Evolutionary conservation across 2,113 vertebrate genomes (phyloP).

Genomic region (Mesembrinibis cayennensis): DNA sequence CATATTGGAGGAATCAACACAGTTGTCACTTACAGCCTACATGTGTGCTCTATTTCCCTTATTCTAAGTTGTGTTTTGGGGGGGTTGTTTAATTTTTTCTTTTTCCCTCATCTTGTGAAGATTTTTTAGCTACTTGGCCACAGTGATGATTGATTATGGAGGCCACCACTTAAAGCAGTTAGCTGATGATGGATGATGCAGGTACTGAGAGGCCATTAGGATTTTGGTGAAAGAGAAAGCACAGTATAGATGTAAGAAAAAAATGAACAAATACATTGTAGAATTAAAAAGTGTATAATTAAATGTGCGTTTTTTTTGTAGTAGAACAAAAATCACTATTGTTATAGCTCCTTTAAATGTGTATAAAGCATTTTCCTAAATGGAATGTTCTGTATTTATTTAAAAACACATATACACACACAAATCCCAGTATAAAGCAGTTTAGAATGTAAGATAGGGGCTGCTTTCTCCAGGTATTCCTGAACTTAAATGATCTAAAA

Average conservation of each 20-base stretch:
- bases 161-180: background rate
- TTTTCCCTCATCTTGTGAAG: background rate
- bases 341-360: background rate
- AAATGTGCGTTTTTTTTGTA: background rate
- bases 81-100: fast-evolving
- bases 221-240: background rate
- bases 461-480: background rate
- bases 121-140: background rate
- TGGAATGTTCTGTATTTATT: background rate
- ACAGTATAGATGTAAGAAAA: background rate
- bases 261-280: background rate
- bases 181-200: background rate
- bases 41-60: background rate
- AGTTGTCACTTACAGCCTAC: background rate
- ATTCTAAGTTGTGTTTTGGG: background rate
- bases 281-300: background rate
- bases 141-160: background rate
- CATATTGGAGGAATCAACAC: background rate
- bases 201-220: background rate
- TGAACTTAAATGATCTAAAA: background rate
- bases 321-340: background rate
- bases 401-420: background rate
- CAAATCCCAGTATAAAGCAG: background rate
- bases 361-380: background rate
- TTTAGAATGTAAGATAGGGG: background rate